Base-by-base conservation (phyloP, 2,888 invertebrate species). In the Nemoura dubitans region DNA sequence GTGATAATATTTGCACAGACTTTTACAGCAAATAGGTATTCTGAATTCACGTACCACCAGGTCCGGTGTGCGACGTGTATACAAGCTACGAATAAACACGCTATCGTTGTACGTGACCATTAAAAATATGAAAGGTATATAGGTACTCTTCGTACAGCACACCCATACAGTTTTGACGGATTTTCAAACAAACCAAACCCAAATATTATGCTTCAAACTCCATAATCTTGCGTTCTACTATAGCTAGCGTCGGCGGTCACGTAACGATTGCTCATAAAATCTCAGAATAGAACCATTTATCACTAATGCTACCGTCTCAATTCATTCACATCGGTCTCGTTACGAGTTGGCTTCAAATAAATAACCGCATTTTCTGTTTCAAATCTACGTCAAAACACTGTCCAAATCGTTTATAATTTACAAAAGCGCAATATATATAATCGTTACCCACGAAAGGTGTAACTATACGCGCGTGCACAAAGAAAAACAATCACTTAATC, bases 301-400 rank as follows among this genome's bases (percentile, higher is more conserved):
- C 36, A 29, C 6, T 27, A 25, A 3, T 30, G 59, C 59, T 59
- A 21, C 10, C 59, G 21, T 59, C 2, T 59, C 59, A 14, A 81
- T 29, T 81, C 28, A 81, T 81, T 28, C 29, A 81, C 29, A 81
- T 81, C n/a, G 29, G 27, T 81, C 21, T n/a, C 2, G 77, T 77
- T 59, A 21, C 59, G 14, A 59, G 59, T 59, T 59, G 59, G 59
- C 59, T 59, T 59, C 59, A 59, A 59, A 59, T 14, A 59, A 2
- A 1, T 7, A 59, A 14, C 10, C 16, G 16, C 16, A 59, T 16
- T 59, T 59, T 59, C 36, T 59, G 14, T 59, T 59, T 21, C 14
- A 36, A 36, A 36, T 36, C 36, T 14, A 59, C 59, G 59, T 59
- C 16, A 59, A 59, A 59, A 59, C 59, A 59, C 36, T 36, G 36